These are phyloP conservation scores for Typhlichthys eigenmanni DNA, from an alignment of 2,797 vertebrate genomes.

Conservation along the genomic window DNA sequence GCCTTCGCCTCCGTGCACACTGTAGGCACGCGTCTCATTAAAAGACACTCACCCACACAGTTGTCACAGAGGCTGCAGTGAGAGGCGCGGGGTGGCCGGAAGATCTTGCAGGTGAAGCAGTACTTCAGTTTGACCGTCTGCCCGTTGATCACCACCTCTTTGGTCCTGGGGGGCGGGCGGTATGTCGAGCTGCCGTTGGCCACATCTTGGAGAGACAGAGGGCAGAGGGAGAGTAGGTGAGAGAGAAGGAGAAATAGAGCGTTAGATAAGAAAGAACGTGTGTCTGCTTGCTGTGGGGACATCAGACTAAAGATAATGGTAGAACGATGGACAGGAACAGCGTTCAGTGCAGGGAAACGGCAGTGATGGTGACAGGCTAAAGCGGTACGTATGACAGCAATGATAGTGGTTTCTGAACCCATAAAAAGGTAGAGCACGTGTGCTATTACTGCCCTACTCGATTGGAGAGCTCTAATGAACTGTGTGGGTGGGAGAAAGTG, in stretches of 20 bases:
- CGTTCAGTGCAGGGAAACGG: slow-evolving; percentile 22
- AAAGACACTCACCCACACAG: slow-evolving; percentile 91
- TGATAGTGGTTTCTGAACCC: slow-evolving; percentile 48
- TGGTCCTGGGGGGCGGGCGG: slow-evolving; percentile 94
- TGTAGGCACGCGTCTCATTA: background rate
- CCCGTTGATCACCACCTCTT: slow-evolving; percentile 95
- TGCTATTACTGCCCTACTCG: slow-evolving; percentile 36
- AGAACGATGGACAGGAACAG: slow-evolving; percentile 19
- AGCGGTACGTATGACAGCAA: slow-evolving; percentile 30
- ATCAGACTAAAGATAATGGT: slow-evolving; percentile 17
- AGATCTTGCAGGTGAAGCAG: slow-evolving; percentile 99
- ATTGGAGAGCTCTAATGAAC: slow-evolving; percentile 35
- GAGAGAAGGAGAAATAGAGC: background rate
- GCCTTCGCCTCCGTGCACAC: background rate
- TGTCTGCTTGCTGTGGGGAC: slow-evolving; percentile 1
- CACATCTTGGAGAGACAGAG: slow-evolving; percentile 76
- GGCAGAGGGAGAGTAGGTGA: background rate
- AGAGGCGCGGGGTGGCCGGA: slow-evolving; percentile 96
- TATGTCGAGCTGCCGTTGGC: slow-evolving; percentile 93
- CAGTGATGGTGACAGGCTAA: slow-evolving; percentile 33
- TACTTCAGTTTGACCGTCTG: slow-evolving; percentile 97
- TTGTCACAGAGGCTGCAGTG: slow-evolving; percentile 99
- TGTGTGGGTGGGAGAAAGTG: slow-evolving; percentile 27
- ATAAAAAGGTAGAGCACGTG: slow-evolving; percentile 39
- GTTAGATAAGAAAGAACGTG: too few relatives aligned